These are phyloP conservation scores for Nasua narica DNA, from an alignment of 2,797 vertebrate species.

Conservation along the genomic window DNA sequence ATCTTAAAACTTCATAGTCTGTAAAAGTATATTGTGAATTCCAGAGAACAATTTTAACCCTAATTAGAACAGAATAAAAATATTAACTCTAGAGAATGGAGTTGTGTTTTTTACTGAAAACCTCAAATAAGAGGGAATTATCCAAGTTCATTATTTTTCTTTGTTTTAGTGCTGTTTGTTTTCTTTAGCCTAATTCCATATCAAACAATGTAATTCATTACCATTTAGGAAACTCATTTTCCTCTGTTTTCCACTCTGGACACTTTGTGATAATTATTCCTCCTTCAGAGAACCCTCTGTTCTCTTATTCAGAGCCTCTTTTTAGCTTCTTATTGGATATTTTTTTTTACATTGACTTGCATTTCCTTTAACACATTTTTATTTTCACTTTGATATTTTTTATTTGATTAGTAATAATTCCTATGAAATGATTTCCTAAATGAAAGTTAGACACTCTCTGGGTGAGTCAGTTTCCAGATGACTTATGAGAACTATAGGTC, in stretches of 20 bases:
- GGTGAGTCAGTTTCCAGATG: not conserved
- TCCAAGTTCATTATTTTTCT: not conserved
- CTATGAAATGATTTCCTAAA: not conserved
- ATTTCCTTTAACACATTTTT: not conserved
- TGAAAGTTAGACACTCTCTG: not conserved
- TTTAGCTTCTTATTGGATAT: not conserved
- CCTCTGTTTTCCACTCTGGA: not conserved
- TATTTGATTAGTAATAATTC: not conserved
- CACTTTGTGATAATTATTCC: not conserved
- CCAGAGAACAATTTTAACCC: not conserved
- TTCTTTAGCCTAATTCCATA: not conserved
- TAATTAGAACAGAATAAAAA: not conserved
- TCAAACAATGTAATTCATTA: not conserved
- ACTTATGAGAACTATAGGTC: not conserved
- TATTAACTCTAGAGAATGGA: not conserved
- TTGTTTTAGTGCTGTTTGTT: not conserved
- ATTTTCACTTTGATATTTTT: not conserved
- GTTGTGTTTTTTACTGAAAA: not conserved
- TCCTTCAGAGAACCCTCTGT: not conserved
- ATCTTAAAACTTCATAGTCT: not conserved
- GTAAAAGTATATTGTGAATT: not conserved
- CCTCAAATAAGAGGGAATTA: not conserved
- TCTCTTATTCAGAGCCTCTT: not conserved
- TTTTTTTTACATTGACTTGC: not conserved
- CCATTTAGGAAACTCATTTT: not conserved